These are phyloP conservation scores for Copidosoma aretas DNA, from an alignment of 2,888 invertebrate genomes.

Conservation along the genomic window DNA sequence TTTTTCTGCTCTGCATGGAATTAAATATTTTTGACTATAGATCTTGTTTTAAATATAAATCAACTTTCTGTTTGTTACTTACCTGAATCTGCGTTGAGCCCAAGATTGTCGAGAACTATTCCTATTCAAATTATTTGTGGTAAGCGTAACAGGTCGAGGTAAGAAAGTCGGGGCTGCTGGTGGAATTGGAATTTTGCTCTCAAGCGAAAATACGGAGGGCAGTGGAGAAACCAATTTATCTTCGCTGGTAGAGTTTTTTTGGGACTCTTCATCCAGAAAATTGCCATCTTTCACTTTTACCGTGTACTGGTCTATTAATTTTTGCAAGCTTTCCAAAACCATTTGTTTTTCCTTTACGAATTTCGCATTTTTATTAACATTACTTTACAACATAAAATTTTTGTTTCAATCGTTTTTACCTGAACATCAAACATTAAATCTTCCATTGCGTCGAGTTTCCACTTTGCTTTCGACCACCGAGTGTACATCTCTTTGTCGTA, in stretches of 20 bases:
- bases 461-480: constrained; percentile 55
- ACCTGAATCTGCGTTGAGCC: constrained; percentile 40
- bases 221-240: constrained; percentile 14
- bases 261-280: neutral
- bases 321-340: constrained; percentile 49
- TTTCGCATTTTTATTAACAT: neutral
- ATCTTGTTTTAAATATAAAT: neutral
- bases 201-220: constrained; percentile 16
- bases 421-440: constrained; percentile 46
- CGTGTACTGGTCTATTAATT: constrained; percentile 48
- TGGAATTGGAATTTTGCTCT: constrained; percentile 23
- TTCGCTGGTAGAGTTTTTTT: constrained; percentile 4
- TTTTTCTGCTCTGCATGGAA: constrained; percentile 38
- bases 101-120: constrained; percentile 33
- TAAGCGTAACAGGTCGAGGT: constrained; percentile 10
- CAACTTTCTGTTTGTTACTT: neutral
- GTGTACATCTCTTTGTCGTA: constrained; percentile 54
- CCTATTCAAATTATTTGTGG: constrained; percentile 18
- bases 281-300: constrained; percentile 17
- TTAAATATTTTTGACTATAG: constrained; percentile 1
- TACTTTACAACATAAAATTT: neutral
- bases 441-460: constrained; percentile 49
- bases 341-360: constrained; percentile 49
- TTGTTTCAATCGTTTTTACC: constrained; percentile 9
- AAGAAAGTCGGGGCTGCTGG: constrained; percentile 8